Base-by-base conservation (phyloP, 2,888 invertebrate genomes). In the Brachyptera risi region DNA sequence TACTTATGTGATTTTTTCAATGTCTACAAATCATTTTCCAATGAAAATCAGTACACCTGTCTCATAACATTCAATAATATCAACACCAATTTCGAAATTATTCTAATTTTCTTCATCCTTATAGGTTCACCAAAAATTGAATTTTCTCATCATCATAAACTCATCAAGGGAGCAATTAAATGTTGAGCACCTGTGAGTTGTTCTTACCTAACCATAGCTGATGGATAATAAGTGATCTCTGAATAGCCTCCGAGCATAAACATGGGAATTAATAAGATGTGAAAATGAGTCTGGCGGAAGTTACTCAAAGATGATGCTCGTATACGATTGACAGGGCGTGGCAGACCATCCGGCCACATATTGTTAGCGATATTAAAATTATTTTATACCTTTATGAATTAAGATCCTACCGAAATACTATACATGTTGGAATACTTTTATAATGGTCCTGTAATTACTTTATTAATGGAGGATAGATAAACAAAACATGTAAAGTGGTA, bases 101-200 rank as follows among this genome's bases (percentile, higher is more conserved):
- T 31, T 31, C 31, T 7, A 31, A 31, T 31, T 5, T 31, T 31
- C 11, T 31, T 31, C 5, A 5, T 31, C 31, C 31, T 7, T 7
- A n/a, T n/a, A n/a, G n/a, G n/a, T n/a, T n/a, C n/a, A 11, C 11
- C 31, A 31, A 31, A 31, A 5, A 31, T 31, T 5, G 5, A 11
- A 7, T 5, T 31, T 47, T 47, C 21, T 3, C 24, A 19, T 44
- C 13, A 9, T 3, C 3, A 47, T 19, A 13, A 21, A 47, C 47
- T 47, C 47, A 47, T 47, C 19, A 47, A 47, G 47, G 23, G 23
- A 21, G 47, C 47, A 47, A 47, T 47, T 47, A 47, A 47, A 21
- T 24, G 47, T 21, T 47, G n/a, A 24, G 24, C 24, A 23, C 24
- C 47, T 24, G 23, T 21, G 23, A 24, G 23, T 47, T n/a, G 24